Evolutionary conservation across 2,113 vertebrate species (phyloP).

Genomic region (Heterocephalus glaber): DNA sequence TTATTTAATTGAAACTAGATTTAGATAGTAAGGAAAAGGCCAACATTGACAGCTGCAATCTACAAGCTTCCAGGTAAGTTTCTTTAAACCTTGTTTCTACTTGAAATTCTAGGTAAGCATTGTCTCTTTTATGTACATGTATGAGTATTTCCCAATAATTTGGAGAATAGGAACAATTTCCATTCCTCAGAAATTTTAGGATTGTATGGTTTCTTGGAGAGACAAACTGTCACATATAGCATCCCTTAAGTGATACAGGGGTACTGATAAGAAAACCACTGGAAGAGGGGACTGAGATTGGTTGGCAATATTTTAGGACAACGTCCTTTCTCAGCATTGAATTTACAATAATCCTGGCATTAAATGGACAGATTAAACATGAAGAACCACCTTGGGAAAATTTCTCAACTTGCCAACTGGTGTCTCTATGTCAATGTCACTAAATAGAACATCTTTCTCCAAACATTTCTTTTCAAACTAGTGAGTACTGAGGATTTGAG

Average conservation of each 20-base stretch:
- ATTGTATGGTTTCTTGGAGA: neutral
- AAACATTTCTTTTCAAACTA: neutral
- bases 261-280: neutral
- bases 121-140: neutral
- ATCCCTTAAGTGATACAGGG: rapidly evolving
- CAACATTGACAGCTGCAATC: slow-evolving; percentile 68
- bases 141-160: neutral
- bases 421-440: neutral
- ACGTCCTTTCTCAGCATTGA: neutral
- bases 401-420: neutral
- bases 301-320: neutral
- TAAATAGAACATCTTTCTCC: neutral
- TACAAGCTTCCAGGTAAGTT: neutral
- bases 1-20: slow-evolving; percentile 75
- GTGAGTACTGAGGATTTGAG: neutral
- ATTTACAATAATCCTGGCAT: neutral
- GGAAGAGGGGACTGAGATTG: neutral
- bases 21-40: slow-evolving; percentile 58
- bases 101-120: neutral
- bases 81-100: neutral
- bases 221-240: neutral
- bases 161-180: neutral
- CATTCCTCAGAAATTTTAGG: neutral
- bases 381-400: neutral
- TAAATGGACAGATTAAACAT: neutral